Evolutionary conservation across 2,113 vertebrate species (phyloP).

Genomic region (Scartelaos histophorus): DNA sequence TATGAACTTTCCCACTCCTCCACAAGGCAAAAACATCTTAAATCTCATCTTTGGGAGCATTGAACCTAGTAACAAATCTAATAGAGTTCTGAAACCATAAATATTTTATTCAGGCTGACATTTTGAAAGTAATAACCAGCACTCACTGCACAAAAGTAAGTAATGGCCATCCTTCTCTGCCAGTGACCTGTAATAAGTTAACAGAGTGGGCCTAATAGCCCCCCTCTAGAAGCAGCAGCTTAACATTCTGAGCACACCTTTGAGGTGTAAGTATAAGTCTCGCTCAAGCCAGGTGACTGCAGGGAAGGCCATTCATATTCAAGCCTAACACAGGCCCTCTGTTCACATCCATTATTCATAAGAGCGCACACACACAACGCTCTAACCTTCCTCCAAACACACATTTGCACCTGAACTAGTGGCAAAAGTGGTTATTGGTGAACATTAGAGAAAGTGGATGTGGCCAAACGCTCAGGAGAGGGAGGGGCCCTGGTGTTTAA

Average conservation of each 20-base stretch:
- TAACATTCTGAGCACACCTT: slow-evolving; percentile 57
- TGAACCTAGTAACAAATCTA: slow-evolving; percentile 11
- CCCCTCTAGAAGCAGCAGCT: slow-evolving; percentile 29
- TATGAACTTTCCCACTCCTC: neutral
- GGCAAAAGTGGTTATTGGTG: slow-evolving; percentile 44
- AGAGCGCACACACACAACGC: slow-evolving; percentile 32
- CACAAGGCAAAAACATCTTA: neutral
- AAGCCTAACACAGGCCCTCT: slow-evolving; percentile 53
- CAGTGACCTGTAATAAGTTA: slow-evolving; percentile 33
- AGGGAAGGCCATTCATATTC: slow-evolving; percentile 67
- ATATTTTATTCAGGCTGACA: slow-evolving; percentile 3
- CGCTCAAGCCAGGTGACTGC: slow-evolving; percentile 61
- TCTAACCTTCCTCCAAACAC: slow-evolving; percentile 33
- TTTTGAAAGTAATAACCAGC: slow-evolving; percentile 3
- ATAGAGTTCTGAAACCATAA: slow-evolving; percentile 5
- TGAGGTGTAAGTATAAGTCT: slow-evolving; percentile 51
- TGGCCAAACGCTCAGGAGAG: slow-evolving; percentile 19
- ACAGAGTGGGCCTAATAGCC: slow-evolving; percentile 34
- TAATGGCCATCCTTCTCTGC: neutral
- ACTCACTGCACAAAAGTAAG: slow-evolving; percentile 18
- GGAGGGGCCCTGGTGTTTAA: slow-evolving; percentile 36
- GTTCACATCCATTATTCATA: slow-evolving; percentile 66
- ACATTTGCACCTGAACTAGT: slow-evolving; percentile 42
- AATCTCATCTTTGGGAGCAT: neutral
- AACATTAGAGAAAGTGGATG: slow-evolving; percentile 49